Evolutionary conservation across 2,113 vertebrate species (phyloP).

Genomic region (Zosterops pallidus): DNA sequence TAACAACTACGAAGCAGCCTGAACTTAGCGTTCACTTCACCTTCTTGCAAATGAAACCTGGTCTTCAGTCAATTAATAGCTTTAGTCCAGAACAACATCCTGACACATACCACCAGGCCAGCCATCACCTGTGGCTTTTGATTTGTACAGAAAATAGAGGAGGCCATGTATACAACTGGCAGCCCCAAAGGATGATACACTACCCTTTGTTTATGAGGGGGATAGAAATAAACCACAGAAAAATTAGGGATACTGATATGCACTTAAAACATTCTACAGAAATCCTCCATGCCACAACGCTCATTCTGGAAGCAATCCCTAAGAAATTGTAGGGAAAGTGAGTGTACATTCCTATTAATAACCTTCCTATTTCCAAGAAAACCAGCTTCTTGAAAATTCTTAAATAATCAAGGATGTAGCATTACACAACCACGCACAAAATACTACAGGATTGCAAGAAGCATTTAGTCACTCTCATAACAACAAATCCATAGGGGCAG

Average conservation of each 20-base stretch:
- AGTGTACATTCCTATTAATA: background rate
- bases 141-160: background rate
- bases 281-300: background rate
- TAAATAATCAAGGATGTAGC: background rate
- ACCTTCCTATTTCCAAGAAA: background rate
- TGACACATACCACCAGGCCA: background rate
- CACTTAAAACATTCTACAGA: background rate
- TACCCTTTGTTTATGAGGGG: background rate
- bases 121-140: background rate
- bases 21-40: background rate
- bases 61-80: background rate
- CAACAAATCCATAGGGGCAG: background rate
- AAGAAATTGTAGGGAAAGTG: background rate
- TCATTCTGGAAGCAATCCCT: background rate
- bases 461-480: background rate
- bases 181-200: background rate
- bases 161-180: rapidly evolving
- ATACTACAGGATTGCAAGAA: background rate
- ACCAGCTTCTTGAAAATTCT: background rate
- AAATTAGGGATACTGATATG: background rate
- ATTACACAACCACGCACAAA: background rate
- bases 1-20: rapidly evolving
- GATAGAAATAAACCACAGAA: background rate
- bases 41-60: background rate
- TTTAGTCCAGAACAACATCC: background rate